Percentiles rank a stretch among this genome's conserved stretches.
These are phyloP conservation scores for Lophura nycthemera DNA, from an alignment of 2,113 vertebrate genomes.

Conservation along the genomic window DNA sequence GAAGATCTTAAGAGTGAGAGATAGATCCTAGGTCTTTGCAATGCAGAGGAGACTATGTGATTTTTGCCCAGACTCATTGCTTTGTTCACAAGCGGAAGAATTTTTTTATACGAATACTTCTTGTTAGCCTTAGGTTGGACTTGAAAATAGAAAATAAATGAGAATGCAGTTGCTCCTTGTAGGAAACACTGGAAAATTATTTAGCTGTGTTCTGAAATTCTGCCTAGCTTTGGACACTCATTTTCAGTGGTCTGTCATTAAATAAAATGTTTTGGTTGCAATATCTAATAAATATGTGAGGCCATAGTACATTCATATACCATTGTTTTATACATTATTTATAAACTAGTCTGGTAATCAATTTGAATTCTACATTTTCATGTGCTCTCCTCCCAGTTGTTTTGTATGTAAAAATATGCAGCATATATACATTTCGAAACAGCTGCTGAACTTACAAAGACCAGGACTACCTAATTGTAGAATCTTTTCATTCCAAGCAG, in stretches of 20 bases:
- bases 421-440: neutral
- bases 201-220: conserved; percentile 26
- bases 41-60: neutral
- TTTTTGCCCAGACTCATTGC: neutral
- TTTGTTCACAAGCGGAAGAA: neutral
- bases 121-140: neutral
- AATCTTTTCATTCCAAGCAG: conserved; percentile 32
- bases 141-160: neutral
- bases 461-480: neutral
- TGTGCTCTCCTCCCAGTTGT: conserved; percentile 16
- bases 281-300: neutral
- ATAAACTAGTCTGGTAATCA: neutral
- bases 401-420: conserved; percentile 50
- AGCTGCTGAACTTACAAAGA: conserved; percentile 18
- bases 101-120: neutral
- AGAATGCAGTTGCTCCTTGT: neutral
- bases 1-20: neutral
- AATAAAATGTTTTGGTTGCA: conserved; percentile 25
- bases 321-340: conserved; percentile 32
- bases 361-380: conserved; percentile 30
- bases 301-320: neutral
- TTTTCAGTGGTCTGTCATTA: conserved; percentile 2
- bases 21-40: neutral
- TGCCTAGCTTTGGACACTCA: neutral
- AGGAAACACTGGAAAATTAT: neutral